Base-by-base conservation (phyloP, 2,888 invertebrate genomes). In the Halocaridina rubra region DNA sequence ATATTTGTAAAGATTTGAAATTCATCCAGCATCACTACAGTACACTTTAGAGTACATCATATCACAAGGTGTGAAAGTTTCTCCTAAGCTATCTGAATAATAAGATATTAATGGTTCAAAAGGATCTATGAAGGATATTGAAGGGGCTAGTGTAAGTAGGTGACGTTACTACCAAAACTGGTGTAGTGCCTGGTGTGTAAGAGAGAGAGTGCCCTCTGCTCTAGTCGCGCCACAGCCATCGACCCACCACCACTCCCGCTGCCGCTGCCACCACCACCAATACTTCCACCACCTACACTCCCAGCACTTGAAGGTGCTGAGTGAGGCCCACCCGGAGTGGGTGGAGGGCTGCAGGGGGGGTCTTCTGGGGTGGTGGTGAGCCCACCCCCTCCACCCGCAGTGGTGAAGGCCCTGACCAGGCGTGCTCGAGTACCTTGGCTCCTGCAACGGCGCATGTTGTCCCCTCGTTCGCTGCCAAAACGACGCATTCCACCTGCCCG, bases 161-260 rank as follows among this genome's bases (percentile, higher is more conserved):
- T 89, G 89, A 89, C 89, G 94, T 94, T 96, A 96, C 95, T 96
- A 96, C 96, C 96, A 95, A 96, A 95, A 95, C 96, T 96, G 95
- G 95, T 95, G 95, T 96, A 96, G 94, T 96, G 96, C 93, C 96
- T 94, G 93, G 95, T 94, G 93, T 94, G 94, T 92, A 94, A 94
- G 92, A 95, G 94, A 93, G 89, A 90, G 90, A 88, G 89, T 89
- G 89, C 90, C 90, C 90, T 89, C 89, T 90, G 90, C 90, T 91
- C 90, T 90, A 92, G 90, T 90, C 89, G 91, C 90, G 90, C 91
- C 90, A 90, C 90, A 92, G 92, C 92, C 92, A 91, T 92, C 92
- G 93, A 88, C 78, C 84, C 86, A 86, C 86, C 84, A 77, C 84
- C 81, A 74, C 88, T 76, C 81, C 85, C 86, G 79, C 86, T 85